Evolutionary conservation across 2,113 vertebrate genomes (phyloP).

Genomic region (Urocynchramus pylzowi): DNA sequence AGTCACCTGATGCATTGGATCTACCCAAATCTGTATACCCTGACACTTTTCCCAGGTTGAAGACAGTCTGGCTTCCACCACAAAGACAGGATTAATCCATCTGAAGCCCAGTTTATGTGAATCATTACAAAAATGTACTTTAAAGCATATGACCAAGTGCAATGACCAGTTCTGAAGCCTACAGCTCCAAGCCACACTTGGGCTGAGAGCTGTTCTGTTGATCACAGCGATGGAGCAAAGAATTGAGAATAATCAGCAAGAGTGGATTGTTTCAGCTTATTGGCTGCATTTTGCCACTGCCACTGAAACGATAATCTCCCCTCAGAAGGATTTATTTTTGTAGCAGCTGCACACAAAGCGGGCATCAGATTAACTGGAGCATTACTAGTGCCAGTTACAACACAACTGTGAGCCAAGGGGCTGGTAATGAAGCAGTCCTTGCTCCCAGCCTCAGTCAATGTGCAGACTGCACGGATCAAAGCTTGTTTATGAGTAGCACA

Average conservation of each 20-base stretch:
- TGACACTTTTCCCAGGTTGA: neutral
- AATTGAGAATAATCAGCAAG: neutral
- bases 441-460: neutral
- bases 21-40: neutral
- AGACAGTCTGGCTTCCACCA: neutral
- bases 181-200: neutral
- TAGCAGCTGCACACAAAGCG: slow-evolving; percentile 27
- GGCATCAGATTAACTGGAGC: slow-evolving; percentile 39
- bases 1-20: neutral
- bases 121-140: neutral
- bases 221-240: neutral
- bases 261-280: slow-evolving; percentile 4
- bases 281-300: slow-evolving; percentile 40
- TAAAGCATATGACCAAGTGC: neutral
- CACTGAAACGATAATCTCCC: neutral
- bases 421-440: neutral
- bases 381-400: slow-evolving; percentile 24
- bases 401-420: neutral
- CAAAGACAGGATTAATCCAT: neutral
- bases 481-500: neutral
- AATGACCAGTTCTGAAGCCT: neutral
- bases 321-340: slow-evolving; percentile 38
- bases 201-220: neutral
- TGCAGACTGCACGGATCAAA: neutral
- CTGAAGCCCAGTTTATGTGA: neutral